Evolutionary conservation across 2,113 vertebrate genomes (phyloP), one percentile per base, ranked within the genome.

Genomic region (Nesogale talazaci): DNA sequence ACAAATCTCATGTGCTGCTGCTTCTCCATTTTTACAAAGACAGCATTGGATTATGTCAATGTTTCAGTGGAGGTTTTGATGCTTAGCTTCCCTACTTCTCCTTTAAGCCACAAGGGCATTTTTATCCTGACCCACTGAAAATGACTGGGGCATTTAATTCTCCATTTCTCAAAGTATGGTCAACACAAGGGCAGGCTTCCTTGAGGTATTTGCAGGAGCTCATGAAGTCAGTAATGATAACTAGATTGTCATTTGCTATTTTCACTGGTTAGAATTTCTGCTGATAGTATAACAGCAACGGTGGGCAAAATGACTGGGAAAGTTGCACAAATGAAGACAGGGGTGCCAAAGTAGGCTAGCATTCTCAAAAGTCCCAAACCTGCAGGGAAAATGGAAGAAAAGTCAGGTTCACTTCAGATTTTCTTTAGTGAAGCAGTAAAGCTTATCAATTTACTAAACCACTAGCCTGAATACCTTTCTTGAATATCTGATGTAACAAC

Each of bases 161-260:
- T 57, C 10, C 34, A 70, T 40, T 57, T 89, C 72, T 83, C 65
- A 38, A 77, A 31, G 59, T 34, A 27, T 31, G 86, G 59, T 74
- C 40, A 36, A 27, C 15, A 12, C 67, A 86, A 87, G 6, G 2
- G 6, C 4, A 20, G 12, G 23, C 7, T 19, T 40, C 36, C 56
- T 61, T 82, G 42, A 29, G 46, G 38, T 56, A 23, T 29, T 80
- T 86, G 42, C 25, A 31, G 23, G 3, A 17, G 46, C 61, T 40
- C 20, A 6, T 31, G 52, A 85, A 67, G 42, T 78, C 81, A 82
- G 57, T 23, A 90, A 87, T 76, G 65, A 83, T 70, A 85, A 86
- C 65, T 61, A 61, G 22, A 78, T 52, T 29, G 31, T 42, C 22
- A 63, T 42, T 79, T 75, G 36, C 42, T 40, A 42, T 87, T 87